A percentile compares a stretch with the other conserved stretches of the same genome.
Conservation (phyloP, 2,113 vertebrate genomes). For the Ophiodon elongatus region DNA sequence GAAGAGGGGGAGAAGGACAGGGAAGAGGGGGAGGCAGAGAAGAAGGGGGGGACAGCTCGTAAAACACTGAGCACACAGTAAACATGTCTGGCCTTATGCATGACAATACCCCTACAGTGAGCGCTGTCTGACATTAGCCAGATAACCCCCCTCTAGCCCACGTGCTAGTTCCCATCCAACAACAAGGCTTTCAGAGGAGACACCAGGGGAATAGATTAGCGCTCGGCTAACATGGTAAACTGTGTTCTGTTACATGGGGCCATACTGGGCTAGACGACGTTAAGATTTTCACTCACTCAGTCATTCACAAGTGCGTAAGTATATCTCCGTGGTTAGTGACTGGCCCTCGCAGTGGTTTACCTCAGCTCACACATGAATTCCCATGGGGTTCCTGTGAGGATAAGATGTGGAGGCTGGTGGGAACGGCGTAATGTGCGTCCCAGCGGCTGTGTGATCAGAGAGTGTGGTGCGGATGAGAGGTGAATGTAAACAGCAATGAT, state of each 20-base stretch:
- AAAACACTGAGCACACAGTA: slow-evolving; percentile 90
- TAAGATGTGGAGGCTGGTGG: slow-evolving; percentile 60
- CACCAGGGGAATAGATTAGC: slow-evolving; percentile 75
- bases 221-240: slow-evolving; percentile 69
- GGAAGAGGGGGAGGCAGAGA: slow-evolving; percentile 41
- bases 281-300: slow-evolving; percentile 75
- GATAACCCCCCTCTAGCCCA: slow-evolving; percentile 64
- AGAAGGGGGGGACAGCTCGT: slow-evolving; percentile 84
- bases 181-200: slow-evolving; percentile 64
- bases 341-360: slow-evolving; percentile 71
- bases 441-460: slow-evolving; percentile 60
- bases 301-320: slow-evolving; percentile 66
- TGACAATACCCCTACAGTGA: slow-evolving; percentile 89
- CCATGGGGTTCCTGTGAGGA: slow-evolving; percentile 61
- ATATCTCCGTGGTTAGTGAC: slow-evolving; percentile 62
- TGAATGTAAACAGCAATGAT: slow-evolving; percentile 80
- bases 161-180: slow-evolving; percentile 72
- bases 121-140: slow-evolving; percentile 86
- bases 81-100: slow-evolving; percentile 91
- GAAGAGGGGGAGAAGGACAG: slow-evolving; percentile 51
- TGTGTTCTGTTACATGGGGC: slow-evolving; percentile 52
- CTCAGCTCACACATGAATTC: slow-evolving; percentile 73
- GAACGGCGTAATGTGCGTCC: slow-evolving; percentile 63
- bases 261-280: slow-evolving; percentile 47
- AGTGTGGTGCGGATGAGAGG: slow-evolving; percentile 66